phyloP scores from a whole-genome alignment of 2,888 invertebrate species.

The Halocaridina rubra region DNA sequence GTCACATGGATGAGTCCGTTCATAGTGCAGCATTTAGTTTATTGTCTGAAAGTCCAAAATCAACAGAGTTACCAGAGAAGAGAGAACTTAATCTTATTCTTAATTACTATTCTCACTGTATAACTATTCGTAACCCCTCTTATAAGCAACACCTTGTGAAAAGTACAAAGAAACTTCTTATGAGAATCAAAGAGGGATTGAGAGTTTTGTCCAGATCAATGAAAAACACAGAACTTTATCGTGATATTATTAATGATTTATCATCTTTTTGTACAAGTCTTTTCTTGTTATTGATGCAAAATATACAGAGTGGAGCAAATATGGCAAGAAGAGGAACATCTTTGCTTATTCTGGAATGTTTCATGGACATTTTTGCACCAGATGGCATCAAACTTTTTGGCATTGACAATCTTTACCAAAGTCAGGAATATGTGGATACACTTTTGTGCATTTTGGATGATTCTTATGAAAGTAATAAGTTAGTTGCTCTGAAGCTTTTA shows the following conservation, averaged over 20 bases:
- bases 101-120: constrained; percentile 38
- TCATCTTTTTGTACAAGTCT: constrained; percentile 6
- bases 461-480: constrained; percentile 61
- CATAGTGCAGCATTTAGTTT: constrained; percentile 51
- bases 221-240: not conserved
- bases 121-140: constrained; percentile 53
- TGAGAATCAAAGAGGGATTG: constrained; percentile 43
- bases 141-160: constrained; percentile 53
- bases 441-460: constrained; percentile 43
- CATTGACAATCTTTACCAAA: not conserved
- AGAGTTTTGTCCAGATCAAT: constrained; percentile 5
- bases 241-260: not conserved
- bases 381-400: constrained; percentile 6
- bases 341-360: constrained; percentile 25
- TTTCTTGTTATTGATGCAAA: constrained; percentile 18
- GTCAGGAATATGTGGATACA: constrained; percentile 19
- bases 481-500: constrained; percentile 50
- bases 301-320: constrained; percentile 30
- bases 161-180: constrained; percentile 52
- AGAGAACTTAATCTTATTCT: constrained; percentile 48
- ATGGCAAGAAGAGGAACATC: constrained; percentile 18
- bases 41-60: constrained; percentile 57
- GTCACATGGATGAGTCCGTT: constrained; percentile 53
- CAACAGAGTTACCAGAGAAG: constrained; percentile 55
- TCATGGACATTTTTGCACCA: constrained; percentile 27